phyloP scores from a whole-genome alignment of 2,113 vertebrate genomes.

The Atherinomorus stipes region DNA sequence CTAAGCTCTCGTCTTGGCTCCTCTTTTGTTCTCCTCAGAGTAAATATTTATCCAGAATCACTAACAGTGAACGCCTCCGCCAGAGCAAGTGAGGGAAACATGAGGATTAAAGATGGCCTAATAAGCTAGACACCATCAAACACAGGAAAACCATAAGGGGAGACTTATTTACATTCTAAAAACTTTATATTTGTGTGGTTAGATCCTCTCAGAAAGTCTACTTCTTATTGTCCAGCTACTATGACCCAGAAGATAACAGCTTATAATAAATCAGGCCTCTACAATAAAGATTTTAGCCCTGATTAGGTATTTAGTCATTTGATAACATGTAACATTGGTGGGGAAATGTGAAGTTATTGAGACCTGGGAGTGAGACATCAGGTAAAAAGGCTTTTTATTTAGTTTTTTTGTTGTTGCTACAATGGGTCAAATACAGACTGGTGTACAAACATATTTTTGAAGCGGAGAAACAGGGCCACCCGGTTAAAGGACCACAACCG shows the following conservation, averaged over 20 bases:
- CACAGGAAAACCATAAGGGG: too few relatives aligned
- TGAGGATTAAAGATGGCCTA: not conserved
- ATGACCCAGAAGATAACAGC: not conserved
- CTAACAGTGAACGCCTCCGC: constrained; percentile 20
- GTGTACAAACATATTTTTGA: not conserved
- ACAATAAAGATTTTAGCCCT: not conserved
- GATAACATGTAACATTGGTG: too few relatives aligned
- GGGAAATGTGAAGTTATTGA: not conserved
- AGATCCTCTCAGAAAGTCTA: not conserved
- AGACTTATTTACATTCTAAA: not conserved
- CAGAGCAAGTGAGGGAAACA: constrained; percentile 9
- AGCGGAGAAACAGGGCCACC: too few relatives aligned
- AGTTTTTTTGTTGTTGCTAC: not conserved
- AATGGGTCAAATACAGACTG: not conserved
- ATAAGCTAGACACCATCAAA: not conserved
- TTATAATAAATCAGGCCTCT: not conserved
- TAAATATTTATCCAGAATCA: constrained; percentile 63
- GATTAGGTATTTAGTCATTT: not conserved
- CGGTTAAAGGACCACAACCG: not conserved
- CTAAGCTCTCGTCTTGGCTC: not conserved
- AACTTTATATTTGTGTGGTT: not conserved
- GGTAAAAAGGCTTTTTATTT: not conserved
- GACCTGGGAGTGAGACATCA: not conserved
- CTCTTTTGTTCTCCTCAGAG: constrained; percentile 5
- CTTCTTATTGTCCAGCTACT: not conserved